Conservation (phyloP, 2,797 vertebrate genomes). For the Pangasius djambal region DNA sequence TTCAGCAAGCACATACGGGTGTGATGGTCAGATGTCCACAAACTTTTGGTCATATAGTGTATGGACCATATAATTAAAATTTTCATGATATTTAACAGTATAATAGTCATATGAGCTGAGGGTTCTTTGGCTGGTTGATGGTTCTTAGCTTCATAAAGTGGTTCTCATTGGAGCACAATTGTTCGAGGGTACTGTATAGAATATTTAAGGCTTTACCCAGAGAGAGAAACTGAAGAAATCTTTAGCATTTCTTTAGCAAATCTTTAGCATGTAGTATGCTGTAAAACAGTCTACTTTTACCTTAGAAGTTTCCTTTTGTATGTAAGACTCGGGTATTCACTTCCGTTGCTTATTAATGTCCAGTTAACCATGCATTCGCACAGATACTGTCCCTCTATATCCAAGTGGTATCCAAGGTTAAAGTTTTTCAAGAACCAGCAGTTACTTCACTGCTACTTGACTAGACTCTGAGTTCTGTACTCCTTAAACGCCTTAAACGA, state of each 20-base stretch:
- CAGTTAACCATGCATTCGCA: background rate
- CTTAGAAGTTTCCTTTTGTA: background rate
- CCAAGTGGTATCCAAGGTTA: conserved; percentile 52
- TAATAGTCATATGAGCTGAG: background rate
- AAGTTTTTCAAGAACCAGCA: conserved; percentile 43
- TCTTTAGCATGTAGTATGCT: no score
- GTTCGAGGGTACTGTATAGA: background rate
- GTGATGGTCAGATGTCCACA: background rate
- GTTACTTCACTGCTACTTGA: conserved; percentile 66
- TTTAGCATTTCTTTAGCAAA: no score
- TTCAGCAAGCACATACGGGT: background rate
- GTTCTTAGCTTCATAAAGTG: background rate
- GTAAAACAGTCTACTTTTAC: background rate
- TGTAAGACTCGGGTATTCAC: background rate
- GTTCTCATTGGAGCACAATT: background rate
- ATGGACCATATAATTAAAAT: background rate
- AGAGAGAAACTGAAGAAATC: background rate
- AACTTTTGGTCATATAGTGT: background rate
- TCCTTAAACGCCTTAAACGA: conserved; percentile 66
- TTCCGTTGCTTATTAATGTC: background rate
- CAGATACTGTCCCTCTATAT: conserved; percentile 22
- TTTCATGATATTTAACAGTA: background rate
- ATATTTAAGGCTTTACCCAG: background rate
- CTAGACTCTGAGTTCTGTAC: conserved; percentile 64
- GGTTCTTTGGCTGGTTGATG: background rate